Percentiles rank a stretch among this genome's conserved stretches.
These are phyloP conservation scores for Strix aluco DNA, from an alignment of 2,113 vertebrate genomes.

Conservation along the genomic window DNA sequence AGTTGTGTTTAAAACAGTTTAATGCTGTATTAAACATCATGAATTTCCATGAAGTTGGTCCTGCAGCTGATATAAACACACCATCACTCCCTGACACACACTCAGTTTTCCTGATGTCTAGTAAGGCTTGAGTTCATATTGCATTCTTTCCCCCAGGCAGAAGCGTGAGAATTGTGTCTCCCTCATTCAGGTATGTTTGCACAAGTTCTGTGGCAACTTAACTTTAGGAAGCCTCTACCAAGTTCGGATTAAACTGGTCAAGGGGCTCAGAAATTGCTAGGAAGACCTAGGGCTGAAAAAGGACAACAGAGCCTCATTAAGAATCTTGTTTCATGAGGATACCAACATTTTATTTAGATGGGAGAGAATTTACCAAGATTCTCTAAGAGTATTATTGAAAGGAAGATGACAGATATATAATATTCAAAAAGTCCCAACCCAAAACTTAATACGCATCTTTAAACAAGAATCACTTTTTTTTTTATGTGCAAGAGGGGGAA, in stretches of 20 bases:
- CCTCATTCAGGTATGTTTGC: not conserved
- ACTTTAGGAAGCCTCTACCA: not conserved
- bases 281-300: not conserved
- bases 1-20: not conserved
- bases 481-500: not conserved
- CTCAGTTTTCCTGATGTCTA: not conserved
- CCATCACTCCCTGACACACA: not conserved
- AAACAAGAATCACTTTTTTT: not conserved
- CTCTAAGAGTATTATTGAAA: not conserved
- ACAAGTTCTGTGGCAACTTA: not conserved
- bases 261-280: not conserved
- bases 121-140: not conserved
- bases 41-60: not conserved
- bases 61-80: not conserved
- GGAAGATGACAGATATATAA: not conserved
- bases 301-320: not conserved
- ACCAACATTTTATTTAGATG: not conserved
- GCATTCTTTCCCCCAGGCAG: not conserved
- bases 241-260: not conserved
- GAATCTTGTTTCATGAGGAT: not conserved
- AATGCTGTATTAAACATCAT: not conserved
- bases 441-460: not conserved
- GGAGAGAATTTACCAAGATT: not conserved
- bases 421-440: not conserved
- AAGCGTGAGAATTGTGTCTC: not conserved